phyloP scores from a whole-genome alignment of 2,888 invertebrate genomes.

The Sphinx pinastri region DNA sequence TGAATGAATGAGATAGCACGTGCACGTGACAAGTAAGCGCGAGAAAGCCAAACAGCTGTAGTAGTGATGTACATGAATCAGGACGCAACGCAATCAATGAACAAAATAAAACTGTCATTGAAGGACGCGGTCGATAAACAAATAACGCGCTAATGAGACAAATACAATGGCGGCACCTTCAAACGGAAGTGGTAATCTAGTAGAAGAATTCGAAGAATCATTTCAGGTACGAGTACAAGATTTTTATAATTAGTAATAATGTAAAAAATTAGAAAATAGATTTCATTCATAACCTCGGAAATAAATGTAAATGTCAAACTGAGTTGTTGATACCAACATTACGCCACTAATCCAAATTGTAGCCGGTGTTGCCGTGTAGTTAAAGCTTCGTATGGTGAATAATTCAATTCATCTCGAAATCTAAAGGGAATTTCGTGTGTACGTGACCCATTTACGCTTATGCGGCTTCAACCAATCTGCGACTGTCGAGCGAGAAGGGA shows the following conservation, averaged over 20 bases:
- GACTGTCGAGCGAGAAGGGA: conserved; percentile 53
- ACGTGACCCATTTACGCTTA: conserved; percentile 77
- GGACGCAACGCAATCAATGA: neutral
- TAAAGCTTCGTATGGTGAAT: conserved; percentile 73
- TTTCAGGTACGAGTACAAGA: conserved; percentile 87
- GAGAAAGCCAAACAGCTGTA: conserved; percentile 34
- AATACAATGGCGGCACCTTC: conserved; percentile 89
- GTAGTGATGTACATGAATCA: conserved; percentile 46
- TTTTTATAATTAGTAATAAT: conserved; percentile 12
- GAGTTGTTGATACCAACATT: conserved; percentile 63
- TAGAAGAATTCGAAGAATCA: conserved; percentile 95
- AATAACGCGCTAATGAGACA: conserved; percentile 31
- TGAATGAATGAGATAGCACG: conserved; percentile 33
- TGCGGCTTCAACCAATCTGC: conserved; percentile 64
- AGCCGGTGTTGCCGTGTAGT: conserved; percentile 61
- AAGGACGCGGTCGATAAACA: conserved; percentile 29
- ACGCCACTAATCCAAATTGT: conserved; percentile 47
- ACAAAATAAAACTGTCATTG: conserved; percentile 38
- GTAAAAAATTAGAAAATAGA: conserved; percentile 29
- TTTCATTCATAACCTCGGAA: conserved; percentile 59
- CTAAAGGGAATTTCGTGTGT: conserved; percentile 61
- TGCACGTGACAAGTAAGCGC: conserved; percentile 21
- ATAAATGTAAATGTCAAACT: conserved; percentile 64
- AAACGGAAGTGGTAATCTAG: conserved; percentile 92
- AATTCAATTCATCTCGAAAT: conserved; percentile 45